Conservation (phyloP, 2,888 invertebrate genomes). For the Altica lythri region DNA sequence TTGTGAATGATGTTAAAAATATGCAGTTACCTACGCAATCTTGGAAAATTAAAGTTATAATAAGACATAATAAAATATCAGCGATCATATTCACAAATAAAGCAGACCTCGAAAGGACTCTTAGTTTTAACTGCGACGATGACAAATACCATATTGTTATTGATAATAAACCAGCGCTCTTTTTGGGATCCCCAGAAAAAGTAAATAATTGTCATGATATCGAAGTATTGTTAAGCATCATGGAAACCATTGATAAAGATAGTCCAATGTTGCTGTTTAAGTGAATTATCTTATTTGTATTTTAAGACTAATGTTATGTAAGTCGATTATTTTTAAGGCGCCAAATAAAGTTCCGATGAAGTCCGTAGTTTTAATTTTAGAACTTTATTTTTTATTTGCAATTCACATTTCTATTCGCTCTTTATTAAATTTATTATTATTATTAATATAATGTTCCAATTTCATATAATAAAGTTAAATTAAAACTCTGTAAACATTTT, state of each 20-base stretch:
- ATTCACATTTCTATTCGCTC: too few species aligned
- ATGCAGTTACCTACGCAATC: conserved; percentile 43
- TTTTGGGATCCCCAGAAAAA: conserved; percentile 41
- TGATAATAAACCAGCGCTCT: conserved; percentile 41
- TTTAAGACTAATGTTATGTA: too few species aligned
- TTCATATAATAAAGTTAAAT: too few species aligned
- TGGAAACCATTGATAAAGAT: conserved; percentile 41
- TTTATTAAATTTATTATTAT: too few species aligned
- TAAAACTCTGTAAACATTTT: too few species aligned
- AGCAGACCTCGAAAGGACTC: conserved; percentile 39
- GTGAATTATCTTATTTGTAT: conserved; percentile 16
- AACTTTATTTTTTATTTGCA: too few species aligned
- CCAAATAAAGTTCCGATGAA: too few species aligned
- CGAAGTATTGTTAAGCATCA: conserved; percentile 44
- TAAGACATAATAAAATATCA: conserved; percentile 43
- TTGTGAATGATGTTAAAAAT: conserved; percentile 45
- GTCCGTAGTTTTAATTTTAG: too few species aligned
- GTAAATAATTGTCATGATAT: conserved; percentile 41
- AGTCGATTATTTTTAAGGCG: too few species aligned
- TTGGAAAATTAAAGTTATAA: conserved; percentile 48
- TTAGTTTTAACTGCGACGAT: conserved; percentile 42
- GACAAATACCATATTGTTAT: conserved; percentile 40
- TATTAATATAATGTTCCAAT: too few species aligned
- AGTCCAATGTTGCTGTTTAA: conserved; percentile 43
- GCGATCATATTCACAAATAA: conserved; percentile 45